Evolutionary conservation across 2,888 invertebrate species (phyloP).

Genomic region (Lysandra coridon): DNA sequence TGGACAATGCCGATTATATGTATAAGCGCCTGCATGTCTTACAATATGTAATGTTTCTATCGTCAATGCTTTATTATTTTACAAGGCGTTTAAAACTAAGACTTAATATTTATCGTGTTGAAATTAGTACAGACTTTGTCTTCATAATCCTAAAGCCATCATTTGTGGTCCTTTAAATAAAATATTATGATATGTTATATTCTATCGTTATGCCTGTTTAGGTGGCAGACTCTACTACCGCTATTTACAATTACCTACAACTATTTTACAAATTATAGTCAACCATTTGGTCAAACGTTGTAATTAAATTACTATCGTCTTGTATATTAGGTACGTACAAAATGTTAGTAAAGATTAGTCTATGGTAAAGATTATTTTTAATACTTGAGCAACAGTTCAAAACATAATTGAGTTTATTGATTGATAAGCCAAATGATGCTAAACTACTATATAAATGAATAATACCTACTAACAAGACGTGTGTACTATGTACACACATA

Average conservation of each 20-base stretch:
- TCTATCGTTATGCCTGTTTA: not conserved
- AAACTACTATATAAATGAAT: not conserved
- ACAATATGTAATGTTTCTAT: not conserved
- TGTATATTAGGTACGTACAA: not conserved
- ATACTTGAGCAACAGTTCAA: slow-evolving; percentile 4
- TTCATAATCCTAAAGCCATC: not conserved
- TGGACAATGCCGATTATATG: not conserved
- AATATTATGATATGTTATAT: not conserved
- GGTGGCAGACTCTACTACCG: not conserved
- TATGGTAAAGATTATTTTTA: not conserved
- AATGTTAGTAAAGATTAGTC: not conserved
- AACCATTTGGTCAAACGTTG: not conserved
- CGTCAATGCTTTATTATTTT: not conserved
- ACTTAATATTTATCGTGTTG: not conserved
- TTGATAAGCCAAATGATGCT: not conserved
- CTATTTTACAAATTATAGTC: not conserved
- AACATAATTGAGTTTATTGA: not conserved
- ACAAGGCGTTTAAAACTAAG: not conserved
- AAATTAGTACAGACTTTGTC: not conserved
- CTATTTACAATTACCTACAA: not conserved
- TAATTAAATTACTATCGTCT: not conserved
- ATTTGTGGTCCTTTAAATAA: not conserved
- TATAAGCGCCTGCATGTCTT: not conserved
- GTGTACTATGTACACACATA: not conserved
- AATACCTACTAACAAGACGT: not conserved